phyloP scores from a whole-genome alignment of 2,113 vertebrate species.

The Brachyhypopomus occidentalis region DNA sequence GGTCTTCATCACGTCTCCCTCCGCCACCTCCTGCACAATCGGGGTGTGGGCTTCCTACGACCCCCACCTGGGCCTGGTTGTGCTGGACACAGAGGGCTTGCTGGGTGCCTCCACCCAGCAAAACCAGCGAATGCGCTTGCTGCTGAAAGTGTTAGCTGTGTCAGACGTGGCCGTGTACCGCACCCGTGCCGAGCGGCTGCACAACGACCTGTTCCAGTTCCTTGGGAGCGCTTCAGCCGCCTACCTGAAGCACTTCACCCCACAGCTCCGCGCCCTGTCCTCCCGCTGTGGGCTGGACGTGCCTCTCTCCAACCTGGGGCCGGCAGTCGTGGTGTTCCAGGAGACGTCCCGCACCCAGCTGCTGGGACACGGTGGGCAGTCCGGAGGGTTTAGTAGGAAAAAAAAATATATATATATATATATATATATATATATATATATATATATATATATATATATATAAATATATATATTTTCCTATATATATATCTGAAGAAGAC shows the following conservation, averaged over 20 bases:
- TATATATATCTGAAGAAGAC: no score
- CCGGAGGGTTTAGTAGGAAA: not conserved
- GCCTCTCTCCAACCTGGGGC: slow-evolving; percentile 80
- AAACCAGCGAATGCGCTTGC: slow-evolving; percentile 77
- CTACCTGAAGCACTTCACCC: slow-evolving; percentile 80
- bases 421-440: no score
- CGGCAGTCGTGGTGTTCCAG: slow-evolving; percentile 78
- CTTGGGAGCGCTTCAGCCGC: slow-evolving; percentile 80
- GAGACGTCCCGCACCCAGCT: slow-evolving; percentile 80
- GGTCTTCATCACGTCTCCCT: slow-evolving; percentile 78
- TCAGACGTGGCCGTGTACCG: slow-evolving; percentile 81
- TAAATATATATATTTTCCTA: no score
- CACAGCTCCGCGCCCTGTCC: slow-evolving; percentile 75
- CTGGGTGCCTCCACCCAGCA: slow-evolving; percentile 74
- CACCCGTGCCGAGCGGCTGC: slow-evolving; percentile 80
- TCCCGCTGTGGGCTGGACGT: slow-evolving; percentile 79
- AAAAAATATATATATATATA: no score
- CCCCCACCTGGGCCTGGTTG: slow-evolving; percentile 67
- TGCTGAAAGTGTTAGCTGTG: slow-evolving; percentile 80
- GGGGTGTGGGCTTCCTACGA: slow-evolving; percentile 81
- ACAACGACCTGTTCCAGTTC: slow-evolving; percentile 84
- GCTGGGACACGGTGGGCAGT: slow-evolving; percentile 72
- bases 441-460: no score
- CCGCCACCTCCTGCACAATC: slow-evolving; percentile 79
- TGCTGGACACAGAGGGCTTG: slow-evolving; percentile 80